Base-by-base conservation (phyloP, 53 echinoderm and acorn worm genomes). In the Paelopatides confundens region DNA sequence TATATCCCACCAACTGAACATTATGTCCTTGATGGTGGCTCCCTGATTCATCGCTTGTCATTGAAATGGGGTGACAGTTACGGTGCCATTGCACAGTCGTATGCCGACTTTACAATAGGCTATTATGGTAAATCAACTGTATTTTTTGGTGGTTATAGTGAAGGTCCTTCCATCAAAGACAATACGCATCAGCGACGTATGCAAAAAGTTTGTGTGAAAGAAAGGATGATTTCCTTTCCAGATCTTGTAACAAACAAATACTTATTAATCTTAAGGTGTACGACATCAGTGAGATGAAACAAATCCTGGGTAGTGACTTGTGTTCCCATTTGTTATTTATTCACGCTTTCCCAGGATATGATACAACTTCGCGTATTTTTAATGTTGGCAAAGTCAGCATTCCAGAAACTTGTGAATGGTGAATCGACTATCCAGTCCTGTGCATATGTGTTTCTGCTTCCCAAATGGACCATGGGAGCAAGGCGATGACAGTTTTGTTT, bases 361-460 rank as follows among this genome's bases (percentile, higher is more conserved):
- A 40, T 40, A 7, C 40, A 7, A 86, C 81, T 30, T 90, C 86
- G 35, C 70, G 85, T 10, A 85, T 90, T 66, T 90, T 86, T 65
- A 50, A 77, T 30, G 71, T 90, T 65, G 90, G 86, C 10, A 90
- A 86, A 86, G 48, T 30, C 77, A 49, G 90, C 86, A 21, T 90
- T 85, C 67, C 86, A 77, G 66, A 90, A 90, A 74, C 50, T 90
- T 37, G 78, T 86, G 66, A 76, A 85, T 63, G 85, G 64, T 15
- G 48, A 90, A 26, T 18, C 74, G 26, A 32, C 26, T 24, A 23
- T 90, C 2, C 3, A 76, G 40, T 27, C 39, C 23, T 90, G 90
- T 38, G 90, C 90, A 30, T 62, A 54, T 39, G 46, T 64, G 50
- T 90, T 90, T 58, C 0, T 63, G 33, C 76, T 63, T 21, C 85